phyloP scores from a whole-genome alignment of 2,797 vertebrate genomes.

The Poecilia velifera region DNA sequence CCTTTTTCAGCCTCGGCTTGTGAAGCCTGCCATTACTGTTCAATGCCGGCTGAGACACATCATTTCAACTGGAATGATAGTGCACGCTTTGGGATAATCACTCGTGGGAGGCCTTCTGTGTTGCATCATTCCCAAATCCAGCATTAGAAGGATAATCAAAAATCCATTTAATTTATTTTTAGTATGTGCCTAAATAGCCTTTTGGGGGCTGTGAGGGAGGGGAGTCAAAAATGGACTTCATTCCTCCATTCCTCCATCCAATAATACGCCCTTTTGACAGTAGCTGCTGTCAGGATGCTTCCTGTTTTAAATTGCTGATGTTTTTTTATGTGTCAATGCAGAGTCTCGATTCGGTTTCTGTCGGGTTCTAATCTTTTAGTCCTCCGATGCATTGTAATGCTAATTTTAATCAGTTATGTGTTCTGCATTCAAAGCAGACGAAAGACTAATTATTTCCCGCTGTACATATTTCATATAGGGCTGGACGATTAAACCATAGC shows the following conservation, averaged over 20 bases:
- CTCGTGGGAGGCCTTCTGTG: neutral
- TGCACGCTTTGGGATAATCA: neutral
- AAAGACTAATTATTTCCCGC: conserved; percentile 15
- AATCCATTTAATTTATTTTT: neutral
- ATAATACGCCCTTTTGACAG: neutral
- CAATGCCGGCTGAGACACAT: neutral
- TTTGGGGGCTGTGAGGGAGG: neutral
- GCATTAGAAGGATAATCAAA: neutral
- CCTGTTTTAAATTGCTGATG: conserved; percentile 11
- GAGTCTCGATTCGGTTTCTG: conserved; percentile 9
- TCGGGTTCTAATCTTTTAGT: conserved; percentile 3
- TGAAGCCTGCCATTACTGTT: neutral
- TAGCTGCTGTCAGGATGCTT: conserved; percentile 8
- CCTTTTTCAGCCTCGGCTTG: neutral
- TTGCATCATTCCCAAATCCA: neutral
- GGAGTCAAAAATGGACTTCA: conserved; percentile 1
- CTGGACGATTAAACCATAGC: too few species aligned
- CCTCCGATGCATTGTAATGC: neutral
- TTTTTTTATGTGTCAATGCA: neutral
- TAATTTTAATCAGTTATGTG: neutral
- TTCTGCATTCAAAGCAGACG: neutral
- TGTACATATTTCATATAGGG: conserved; percentile 14
- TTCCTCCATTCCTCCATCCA: neutral
- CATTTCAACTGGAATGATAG: neutral
- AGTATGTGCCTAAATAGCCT: neutral